Evolutionary conservation across 2,113 vertebrate genomes (phyloP), one percentile per base, ranked within the genome.

Genomic region (Callipepla californica): DNA sequence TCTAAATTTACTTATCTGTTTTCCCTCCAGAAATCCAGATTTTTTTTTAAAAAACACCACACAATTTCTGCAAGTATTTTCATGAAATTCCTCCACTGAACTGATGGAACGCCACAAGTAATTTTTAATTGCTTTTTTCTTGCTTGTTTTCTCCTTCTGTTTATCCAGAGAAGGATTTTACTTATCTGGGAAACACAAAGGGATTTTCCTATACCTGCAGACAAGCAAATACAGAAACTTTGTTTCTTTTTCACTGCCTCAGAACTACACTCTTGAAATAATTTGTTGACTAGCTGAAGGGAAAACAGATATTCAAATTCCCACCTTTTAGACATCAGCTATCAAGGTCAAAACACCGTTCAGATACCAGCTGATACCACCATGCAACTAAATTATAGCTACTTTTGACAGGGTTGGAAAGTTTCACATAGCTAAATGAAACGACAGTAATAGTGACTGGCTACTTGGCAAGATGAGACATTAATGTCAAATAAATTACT

Each of bases 401-500:
- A 95, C 70, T 97, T 96, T 89, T 94, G 88, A 92, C 74, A 97
- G 84, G 73, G 66, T 72, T 89, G 65, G 90, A 96, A 97, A 96
- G 93, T 97, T 97, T 94, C 73, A 97, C 97, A 95, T 57, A 95
- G 89, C 96, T 96, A 95, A 95, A 92, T 83, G 92, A 95, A 97
- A 94, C 83, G 48, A 95, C 95, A 87, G 95, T 94, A 95, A 96
- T 73, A 85, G 96, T 95, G 94, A 97, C 96, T 96, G 97, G 97
- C 96, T 98, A 97, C 93, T 97, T 96, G 95, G 95, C 89, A 97
- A 97, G 94, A 98, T 96, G 92, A 98, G 94, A 97, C 96, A 97
- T 97, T 97, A 98, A 97, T 97, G 96, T 97, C 96, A 97, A 93
- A 97, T 90, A 98, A 98, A 97, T 98, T 98, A 98, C 96, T 97